A percentile compares a stretch with the other conserved stretches of the same genome.
These are phyloP conservation scores for Tethea ocularis DNA, from an alignment of 2,888 invertebrate genomes.

Conservation along the genomic window DNA sequence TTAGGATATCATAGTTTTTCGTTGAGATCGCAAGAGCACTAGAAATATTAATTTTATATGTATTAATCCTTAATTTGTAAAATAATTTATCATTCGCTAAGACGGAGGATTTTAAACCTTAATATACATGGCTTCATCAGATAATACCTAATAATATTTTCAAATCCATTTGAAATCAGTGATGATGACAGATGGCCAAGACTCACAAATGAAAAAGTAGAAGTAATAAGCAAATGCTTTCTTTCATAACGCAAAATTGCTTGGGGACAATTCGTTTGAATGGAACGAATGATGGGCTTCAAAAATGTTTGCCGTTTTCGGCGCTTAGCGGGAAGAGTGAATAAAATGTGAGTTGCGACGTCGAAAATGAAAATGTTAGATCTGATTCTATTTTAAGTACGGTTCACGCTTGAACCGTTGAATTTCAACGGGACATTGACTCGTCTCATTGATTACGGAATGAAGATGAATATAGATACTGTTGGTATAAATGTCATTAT, in stretches of 20 bases:
- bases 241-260: conserved; percentile 78
- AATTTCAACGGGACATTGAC: conserved; percentile 19
- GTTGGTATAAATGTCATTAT: background rate
- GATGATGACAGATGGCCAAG: conserved; percentile 63
- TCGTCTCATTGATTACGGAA: conserved; percentile 20
- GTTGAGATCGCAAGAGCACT: too few relatives aligned
- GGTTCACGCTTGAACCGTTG: conserved; percentile 17
- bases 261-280: conserved; percentile 66
- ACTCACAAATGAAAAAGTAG: conserved; percentile 67
- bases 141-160: conserved; percentile 39
- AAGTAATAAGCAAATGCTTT: conserved; percentile 77
- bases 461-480: conserved; percentile 14
- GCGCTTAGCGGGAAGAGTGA: conserved; percentile 22
- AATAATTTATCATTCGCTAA: too few relatives aligned
- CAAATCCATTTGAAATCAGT: conserved; percentile 54
- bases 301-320: conserved; percentile 58
- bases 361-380: conserved; percentile 27
- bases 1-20: too few relatives aligned
- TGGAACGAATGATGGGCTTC: conserved; percentile 55
- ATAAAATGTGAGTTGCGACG: conserved; percentile 11
- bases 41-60: conserved; percentile 18
- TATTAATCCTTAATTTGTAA: conserved; percentile 22
- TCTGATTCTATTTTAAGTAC: conserved; percentile 25
- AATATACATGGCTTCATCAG: too few relatives aligned
- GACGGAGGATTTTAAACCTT: too few relatives aligned